A percentile compares a stretch with the other conserved stretches of the same genome.
Evolutionary conservation across 2,888 invertebrate genomes (phyloP).

Genomic region (Phyllotreta cruciferae): DNA sequence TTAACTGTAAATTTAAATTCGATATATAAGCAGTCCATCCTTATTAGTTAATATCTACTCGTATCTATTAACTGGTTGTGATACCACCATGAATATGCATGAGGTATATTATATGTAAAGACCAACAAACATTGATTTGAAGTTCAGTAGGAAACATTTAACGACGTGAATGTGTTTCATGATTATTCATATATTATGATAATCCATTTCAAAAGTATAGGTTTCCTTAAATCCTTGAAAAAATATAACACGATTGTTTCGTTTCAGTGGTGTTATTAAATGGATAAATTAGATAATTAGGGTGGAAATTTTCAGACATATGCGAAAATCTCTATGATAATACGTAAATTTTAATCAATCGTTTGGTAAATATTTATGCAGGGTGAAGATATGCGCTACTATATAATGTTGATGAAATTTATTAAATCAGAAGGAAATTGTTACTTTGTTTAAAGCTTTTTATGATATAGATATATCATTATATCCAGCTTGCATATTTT

Average conservation of each 20-base stretch:
- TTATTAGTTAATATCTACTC: constrained; percentile 6
- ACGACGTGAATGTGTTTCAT: constrained; percentile 21
- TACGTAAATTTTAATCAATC: too few species aligned
- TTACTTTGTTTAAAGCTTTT: too few species aligned
- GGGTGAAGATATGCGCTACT: too few species aligned
- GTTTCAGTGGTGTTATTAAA: constrained; percentile 1
- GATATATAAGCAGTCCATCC: background rate
- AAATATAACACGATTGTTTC: constrained; percentile 17
- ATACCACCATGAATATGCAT: constrained; percentile 18
- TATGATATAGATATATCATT: too few species aligned
- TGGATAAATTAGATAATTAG: too few species aligned
- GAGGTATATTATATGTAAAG: constrained; percentile 12
- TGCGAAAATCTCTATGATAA: too few species aligned
- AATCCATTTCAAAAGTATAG: constrained; percentile 21
- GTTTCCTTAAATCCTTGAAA: constrained; percentile 1
- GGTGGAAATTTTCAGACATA: too few species aligned
- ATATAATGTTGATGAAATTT: too few species aligned
- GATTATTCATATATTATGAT: constrained; percentile 28
- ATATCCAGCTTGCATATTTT: too few species aligned
- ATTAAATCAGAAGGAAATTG: too few species aligned
- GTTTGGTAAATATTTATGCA: too few species aligned
- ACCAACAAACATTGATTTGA: constrained; percentile 20
- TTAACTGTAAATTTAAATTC: constrained; percentile 4
- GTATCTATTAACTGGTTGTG: constrained; percentile 1
- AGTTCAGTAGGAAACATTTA: constrained; percentile 23